Evolutionary conservation across 2,888 invertebrate genomes (phyloP).

Genomic region (Sinelater perroti): DNA sequence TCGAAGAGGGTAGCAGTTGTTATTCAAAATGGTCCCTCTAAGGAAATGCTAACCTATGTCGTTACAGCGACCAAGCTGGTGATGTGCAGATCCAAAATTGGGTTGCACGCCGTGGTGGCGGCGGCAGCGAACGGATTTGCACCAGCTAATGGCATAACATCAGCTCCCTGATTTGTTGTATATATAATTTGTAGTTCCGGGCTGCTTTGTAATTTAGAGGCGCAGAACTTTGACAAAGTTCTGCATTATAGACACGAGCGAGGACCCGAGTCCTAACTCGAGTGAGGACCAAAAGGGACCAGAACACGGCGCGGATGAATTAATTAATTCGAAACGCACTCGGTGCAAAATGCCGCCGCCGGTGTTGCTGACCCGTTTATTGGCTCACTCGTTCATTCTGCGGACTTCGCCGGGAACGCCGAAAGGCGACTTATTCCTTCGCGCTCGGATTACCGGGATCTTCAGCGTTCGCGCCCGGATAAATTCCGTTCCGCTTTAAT

Average conservation of each 20-base stretch:
- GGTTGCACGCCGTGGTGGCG: no score
- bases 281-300: conserved; percentile 27
- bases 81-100: conserved; percentile 8
- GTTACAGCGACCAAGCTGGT: not conserved
- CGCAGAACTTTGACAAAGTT: conserved; percentile 40
- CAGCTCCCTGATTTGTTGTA: conserved; percentile 42
- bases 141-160: conserved; percentile 36
- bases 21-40: no score
- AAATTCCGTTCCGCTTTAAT: no score
- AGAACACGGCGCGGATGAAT: conserved; percentile 27
- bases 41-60: no score
- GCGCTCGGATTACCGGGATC: no score
- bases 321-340: conserved; percentile 34
- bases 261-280: conserved; percentile 27
- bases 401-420: no score
- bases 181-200: conserved; percentile 41
- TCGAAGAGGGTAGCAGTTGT: no score
- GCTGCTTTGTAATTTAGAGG: conserved; percentile 40
- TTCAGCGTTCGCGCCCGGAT: not conserved
- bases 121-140: conserved; percentile 31
- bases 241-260: conserved; percentile 34
- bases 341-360: conserved; percentile 21
- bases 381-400: no score
- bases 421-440: no score
- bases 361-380: conserved; percentile 23